Percentiles rank a stretch among this genome's conserved stretches.
Evolutionary conservation across 1,140 invertebrate species (phyloP).

Genomic region (Meloidogyne chitwoodi): DNA sequence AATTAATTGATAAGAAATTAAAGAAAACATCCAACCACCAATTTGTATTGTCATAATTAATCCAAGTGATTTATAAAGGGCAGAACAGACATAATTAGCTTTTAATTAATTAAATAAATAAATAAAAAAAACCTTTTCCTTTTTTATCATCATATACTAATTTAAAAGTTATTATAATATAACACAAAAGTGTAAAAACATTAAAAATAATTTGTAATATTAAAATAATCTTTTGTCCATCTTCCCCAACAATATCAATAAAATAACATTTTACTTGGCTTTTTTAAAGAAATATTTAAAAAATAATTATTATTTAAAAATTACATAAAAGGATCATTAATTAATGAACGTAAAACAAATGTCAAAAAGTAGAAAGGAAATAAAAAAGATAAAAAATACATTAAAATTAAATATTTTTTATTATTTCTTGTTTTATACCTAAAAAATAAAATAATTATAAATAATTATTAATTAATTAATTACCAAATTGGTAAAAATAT

Average conservation of each 20-base stretch:
- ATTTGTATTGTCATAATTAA: neutral
- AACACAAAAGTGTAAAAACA: neutral
- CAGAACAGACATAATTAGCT: neutral
- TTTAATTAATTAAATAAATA: neutral
- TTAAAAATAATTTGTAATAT: neutral
- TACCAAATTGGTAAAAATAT: neutral
- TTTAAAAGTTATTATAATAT: neutral
- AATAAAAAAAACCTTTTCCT: neutral
- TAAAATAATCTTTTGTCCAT: neutral
- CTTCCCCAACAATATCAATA: neutral
- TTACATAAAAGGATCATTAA: neutral
- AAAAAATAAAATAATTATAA: neutral
- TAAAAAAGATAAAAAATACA: neutral
- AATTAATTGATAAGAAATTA: neutral
- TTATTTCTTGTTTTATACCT: neutral
- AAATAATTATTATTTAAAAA: too few species aligned
- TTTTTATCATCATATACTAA: neutral
- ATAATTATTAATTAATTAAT: neutral
- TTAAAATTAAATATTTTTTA: neutral
- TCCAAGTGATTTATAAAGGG: neutral
- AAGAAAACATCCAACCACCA: neutral
- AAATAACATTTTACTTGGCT: neutral
- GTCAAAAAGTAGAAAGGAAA: neutral
- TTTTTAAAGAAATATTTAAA: too few species aligned
- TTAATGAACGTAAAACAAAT: neutral